Evolutionary conservation across 2,113 vertebrate genomes (phyloP).

Genomic region (Mastomys natalensis): DNA sequence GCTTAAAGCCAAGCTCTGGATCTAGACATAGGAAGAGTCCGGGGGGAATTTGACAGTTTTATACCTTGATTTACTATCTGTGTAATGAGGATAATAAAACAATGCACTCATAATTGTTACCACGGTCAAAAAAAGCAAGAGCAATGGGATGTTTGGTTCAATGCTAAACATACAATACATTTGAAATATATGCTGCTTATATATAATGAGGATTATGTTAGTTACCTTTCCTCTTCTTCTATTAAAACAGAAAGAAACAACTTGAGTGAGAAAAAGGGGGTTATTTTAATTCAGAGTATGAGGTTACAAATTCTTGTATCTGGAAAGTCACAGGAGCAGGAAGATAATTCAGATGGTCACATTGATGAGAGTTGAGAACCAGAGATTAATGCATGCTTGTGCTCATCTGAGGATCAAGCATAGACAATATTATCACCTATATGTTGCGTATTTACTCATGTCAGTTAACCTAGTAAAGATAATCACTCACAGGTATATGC

Average conservation of each 20-base stretch:
- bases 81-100: neutral
- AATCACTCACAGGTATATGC: neutral
- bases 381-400: neutral
- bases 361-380: neutral
- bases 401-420: neutral
- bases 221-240: neutral
- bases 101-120: neutral
- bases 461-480: neutral
- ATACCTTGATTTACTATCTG: neutral
- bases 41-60: neutral
- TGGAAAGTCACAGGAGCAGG: neutral
- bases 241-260: neutral
- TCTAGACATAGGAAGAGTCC: accelerated
- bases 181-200: neutral
- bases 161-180: neutral
- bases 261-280: neutral
- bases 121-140: neutral
- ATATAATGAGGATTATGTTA: neutral
- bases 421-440: neutral
- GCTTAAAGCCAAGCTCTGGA: accelerated
- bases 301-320: neutral
- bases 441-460: neutral
- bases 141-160: neutral
- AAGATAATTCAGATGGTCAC: neutral
- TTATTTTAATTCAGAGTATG: neutral